Conservation (phyloP, 2,888 invertebrate species). For the Ctena decussata region DNA sequence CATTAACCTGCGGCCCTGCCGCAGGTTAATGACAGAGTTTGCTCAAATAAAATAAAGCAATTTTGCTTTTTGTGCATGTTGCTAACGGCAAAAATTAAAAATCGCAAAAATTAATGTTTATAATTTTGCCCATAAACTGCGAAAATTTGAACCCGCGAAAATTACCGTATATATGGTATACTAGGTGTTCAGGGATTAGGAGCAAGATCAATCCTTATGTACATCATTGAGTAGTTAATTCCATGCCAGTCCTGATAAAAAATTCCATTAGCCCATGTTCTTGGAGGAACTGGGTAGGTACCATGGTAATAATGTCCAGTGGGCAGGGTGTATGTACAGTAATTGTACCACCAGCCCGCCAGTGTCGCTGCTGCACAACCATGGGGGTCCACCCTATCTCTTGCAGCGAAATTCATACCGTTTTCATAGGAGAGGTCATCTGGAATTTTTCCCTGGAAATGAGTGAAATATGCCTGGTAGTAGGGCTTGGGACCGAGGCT, state of each 20-base stretch:
- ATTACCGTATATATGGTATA: too few species aligned
- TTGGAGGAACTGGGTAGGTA: not conserved
- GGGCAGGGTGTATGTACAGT: not conserved
- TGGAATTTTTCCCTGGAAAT: constrained; percentile 24
- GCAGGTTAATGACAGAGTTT: too few species aligned
- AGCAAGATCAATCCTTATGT: not conserved
- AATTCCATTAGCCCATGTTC: not conserved
- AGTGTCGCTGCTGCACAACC: constrained; percentile 67
- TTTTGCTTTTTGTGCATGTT: too few species aligned
- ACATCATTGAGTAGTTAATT: not conserved
- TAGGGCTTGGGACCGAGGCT: not conserved
- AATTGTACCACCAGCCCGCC: not conserved
- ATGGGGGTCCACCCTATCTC: constrained; percentile 68
- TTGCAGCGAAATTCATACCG: constrained; percentile 73
- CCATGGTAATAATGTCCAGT: not conserved
- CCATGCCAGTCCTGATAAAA: not conserved
- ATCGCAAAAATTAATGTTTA: too few species aligned
- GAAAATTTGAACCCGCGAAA: too few species aligned
- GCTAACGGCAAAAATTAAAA: too few species aligned
- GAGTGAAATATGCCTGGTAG: not conserved
- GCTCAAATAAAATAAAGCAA: too few species aligned
- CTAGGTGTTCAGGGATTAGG: too few species aligned
- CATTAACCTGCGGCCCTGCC: too few species aligned
- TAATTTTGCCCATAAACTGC: too few species aligned
- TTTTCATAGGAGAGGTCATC: constrained; percentile 78